Percentiles rank a stretch among this genome's conserved stretches.
phyloP scores from a whole-genome alignment of 1,140 invertebrate genomes.

The Parasteatoda tepidariorum region DNA sequence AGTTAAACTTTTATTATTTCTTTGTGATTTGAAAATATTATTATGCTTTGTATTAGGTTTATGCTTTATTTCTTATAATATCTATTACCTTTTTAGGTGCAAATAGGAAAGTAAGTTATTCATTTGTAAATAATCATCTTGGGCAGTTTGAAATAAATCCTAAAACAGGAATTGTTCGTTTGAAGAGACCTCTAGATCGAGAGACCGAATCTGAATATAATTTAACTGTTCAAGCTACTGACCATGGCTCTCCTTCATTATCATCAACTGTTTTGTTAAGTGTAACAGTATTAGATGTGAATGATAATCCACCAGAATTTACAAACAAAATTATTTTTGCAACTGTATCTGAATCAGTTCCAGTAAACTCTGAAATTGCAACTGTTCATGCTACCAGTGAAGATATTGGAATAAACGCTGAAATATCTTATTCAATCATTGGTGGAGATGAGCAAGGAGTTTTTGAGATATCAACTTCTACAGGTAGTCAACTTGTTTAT shows the following conservation, averaged over 20 bases:
- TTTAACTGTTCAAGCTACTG: constrained; percentile 81
- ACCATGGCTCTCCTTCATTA: constrained; percentile 80
- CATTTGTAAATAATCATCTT: constrained; percentile 40
- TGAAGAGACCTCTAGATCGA: constrained; percentile 84
- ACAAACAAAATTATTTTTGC: constrained; percentile 80
- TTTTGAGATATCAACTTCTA: constrained; percentile 30
- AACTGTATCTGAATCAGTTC: constrained; percentile 77
- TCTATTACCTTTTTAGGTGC: constrained; percentile 28
- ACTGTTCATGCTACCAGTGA: constrained; percentile 84
- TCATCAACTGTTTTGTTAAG: constrained; percentile 73
- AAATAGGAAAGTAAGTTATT: constrained; percentile 49
- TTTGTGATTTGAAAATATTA: background rate
- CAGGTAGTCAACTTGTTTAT: constrained; percentile 4
- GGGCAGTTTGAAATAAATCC: constrained; percentile 63
- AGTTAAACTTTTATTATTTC: background rate
- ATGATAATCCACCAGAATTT: constrained; percentile 95
- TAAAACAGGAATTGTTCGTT: constrained; percentile 79
- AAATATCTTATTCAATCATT: constrained; percentile 80
- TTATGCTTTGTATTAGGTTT: background rate
- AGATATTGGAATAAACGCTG: constrained; percentile 85
- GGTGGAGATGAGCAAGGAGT: constrained; percentile 48
- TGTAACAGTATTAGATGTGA: constrained; percentile 82
- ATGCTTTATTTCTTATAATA: background rate
- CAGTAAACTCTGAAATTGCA: constrained; percentile 80
- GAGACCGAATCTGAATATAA: constrained; percentile 88